Conservation (phyloP, 2,888 invertebrate genomes). For the Leptopilina syphax region DNA sequence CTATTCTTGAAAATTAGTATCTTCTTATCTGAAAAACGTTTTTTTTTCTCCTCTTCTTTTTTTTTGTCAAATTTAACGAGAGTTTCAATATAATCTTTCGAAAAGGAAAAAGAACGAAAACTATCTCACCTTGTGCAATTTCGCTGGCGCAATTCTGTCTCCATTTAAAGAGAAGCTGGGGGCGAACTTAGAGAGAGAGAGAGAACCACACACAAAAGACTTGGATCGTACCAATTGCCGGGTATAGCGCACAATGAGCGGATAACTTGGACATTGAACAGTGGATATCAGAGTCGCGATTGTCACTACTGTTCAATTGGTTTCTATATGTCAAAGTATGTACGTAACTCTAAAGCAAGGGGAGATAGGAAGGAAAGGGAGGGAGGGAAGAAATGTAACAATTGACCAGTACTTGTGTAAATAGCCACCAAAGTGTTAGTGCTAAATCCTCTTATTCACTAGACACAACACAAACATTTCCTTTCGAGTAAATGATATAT, state of each 20-base stretch:
- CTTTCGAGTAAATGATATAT: background rate
- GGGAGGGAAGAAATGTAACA: background rate
- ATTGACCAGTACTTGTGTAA: constrained; percentile 25
- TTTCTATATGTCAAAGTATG: constrained; percentile 51
- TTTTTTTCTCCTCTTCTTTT: too few relatives aligned
- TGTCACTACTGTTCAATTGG: constrained; percentile 58
- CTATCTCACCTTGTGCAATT: constrained; percentile 38
- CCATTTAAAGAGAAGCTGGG: constrained; percentile 24
- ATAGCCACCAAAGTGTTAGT: constrained; percentile 8
- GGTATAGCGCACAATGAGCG: constrained; percentile 3
- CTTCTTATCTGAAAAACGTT: background rate
- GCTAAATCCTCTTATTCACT: constrained; percentile 17
- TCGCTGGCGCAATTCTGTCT: constrained; percentile 16
- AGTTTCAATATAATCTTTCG: constrained; percentile 27
- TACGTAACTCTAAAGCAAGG: constrained; percentile 4
- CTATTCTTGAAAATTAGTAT: background rate
- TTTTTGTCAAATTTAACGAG: constrained; percentile 1
- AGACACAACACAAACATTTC: background rate
- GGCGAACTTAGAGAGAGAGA: background rate
- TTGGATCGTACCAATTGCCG: constrained; percentile 29
- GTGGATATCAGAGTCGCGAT: constrained; percentile 56
- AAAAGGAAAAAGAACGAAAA: background rate
- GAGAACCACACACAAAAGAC: constrained; percentile 11
- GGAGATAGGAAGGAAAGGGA: too few relatives aligned
- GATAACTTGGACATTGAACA: constrained; percentile 38